Percentiles rank a stretch among this genome's conserved stretches.
phyloP scores from a whole-genome alignment of 2,888 invertebrate genomes.

The Synanthedon vespiformis region DNA sequence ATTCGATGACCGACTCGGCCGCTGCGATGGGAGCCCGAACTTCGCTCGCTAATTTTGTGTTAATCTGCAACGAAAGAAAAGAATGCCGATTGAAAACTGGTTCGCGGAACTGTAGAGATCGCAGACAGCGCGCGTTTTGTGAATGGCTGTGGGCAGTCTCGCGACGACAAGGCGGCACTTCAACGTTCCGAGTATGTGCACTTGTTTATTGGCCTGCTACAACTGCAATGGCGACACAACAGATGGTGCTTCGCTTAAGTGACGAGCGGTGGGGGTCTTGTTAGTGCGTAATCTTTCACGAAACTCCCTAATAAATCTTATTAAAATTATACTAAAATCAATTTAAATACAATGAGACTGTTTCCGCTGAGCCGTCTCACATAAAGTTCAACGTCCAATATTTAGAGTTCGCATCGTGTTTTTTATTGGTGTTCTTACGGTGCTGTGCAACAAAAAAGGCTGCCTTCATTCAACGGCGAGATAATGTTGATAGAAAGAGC shows the following conservation, averaged over 20 bases:
- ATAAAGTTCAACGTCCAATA: constrained; percentile 58
- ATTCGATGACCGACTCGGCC: constrained; percentile 61
- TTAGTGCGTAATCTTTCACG: constrained; percentile 5
- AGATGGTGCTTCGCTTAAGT: constrained; percentile 19
- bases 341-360: too few species aligned
- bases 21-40: constrained; percentile 67
- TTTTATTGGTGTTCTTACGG: constrained; percentile 47
- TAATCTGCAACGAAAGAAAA: constrained; percentile 32
- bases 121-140: constrained; percentile 16
- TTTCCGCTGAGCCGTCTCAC: constrained; percentile 41
- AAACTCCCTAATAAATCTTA: too few species aligned
- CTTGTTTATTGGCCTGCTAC: constrained; percentile 36
- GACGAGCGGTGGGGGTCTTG: constrained; percentile 41
- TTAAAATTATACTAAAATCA: too few species aligned
- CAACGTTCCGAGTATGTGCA: constrained; percentile 39
- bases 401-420: constrained; percentile 42
- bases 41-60: constrained; percentile 50
- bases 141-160: constrained; percentile 9
- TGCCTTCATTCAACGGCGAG: constrained; percentile 40
- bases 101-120: constrained; percentile 1
- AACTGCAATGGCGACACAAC: constrained; percentile 14
- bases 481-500: constrained; percentile 26
- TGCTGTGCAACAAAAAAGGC: constrained; percentile 38
- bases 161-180: constrained; percentile 22
- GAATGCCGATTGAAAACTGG: constrained; percentile 4